phyloP scores from a whole-genome alignment of 1,140 invertebrate genomes.

The Diabrotica virgifera region DNA sequence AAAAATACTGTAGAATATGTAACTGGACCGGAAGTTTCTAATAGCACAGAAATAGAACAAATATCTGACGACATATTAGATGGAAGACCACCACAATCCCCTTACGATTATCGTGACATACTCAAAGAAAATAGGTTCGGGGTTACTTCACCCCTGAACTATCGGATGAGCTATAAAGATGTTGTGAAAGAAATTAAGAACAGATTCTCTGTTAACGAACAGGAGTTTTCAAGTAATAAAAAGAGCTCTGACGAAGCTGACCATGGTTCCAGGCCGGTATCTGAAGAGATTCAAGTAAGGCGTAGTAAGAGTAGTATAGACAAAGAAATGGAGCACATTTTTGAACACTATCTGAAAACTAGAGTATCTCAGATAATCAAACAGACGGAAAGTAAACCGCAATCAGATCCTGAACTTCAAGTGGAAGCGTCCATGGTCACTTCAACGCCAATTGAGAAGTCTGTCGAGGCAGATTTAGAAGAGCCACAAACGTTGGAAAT shows the following conservation, averaged over 20 bases:
- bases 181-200: constrained; percentile 30
- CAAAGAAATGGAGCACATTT: constrained; percentile 30
- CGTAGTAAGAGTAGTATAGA: constrained; percentile 20
- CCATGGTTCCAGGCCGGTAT: no score
- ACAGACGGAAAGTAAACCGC: not conserved
- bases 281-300: not conserved
- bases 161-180: constrained; percentile 25
- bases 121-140: constrained; percentile 31
- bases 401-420: not conserved
- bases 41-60: no score
- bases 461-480: not conserved
- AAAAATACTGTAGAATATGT: not conserved
- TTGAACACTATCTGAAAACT: constrained; percentile 29
- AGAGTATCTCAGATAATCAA: constrained; percentile 25
- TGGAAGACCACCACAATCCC: not conserved
- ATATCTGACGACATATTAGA: not conserved
- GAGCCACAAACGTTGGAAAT: no score
- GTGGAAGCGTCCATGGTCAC: not conserved
- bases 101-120: constrained; percentile 14
- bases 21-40: not conserved
- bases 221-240: not conserved
- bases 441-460: not conserved
- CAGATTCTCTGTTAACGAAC: constrained; percentile 18
- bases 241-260: not conserved
- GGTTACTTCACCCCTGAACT: constrained; percentile 22